Evolutionary conservation across 2,797 vertebrate species (phyloP).

Genomic region (Cuniculus paca): DNA sequence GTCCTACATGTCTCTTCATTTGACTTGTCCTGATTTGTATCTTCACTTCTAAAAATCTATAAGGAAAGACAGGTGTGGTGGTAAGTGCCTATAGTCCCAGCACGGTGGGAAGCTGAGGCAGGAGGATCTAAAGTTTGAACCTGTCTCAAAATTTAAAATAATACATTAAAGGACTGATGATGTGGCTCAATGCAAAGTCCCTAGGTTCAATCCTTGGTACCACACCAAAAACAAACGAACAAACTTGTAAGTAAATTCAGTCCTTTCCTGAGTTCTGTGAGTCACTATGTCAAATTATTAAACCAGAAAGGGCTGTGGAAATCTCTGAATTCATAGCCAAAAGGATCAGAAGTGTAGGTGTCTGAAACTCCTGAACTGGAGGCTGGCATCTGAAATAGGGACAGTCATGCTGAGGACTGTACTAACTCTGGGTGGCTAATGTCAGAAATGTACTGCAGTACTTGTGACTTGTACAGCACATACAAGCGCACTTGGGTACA

Average conservation of each 20-base stretch:
- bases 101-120: not conserved
- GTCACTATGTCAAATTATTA: not conserved
- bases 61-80: not conserved
- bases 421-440: too few relatives aligned
- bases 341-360: not conserved
- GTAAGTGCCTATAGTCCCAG: not conserved
- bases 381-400: not conserved
- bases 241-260: not conserved
- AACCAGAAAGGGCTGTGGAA: not conserved
- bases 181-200: not conserved
- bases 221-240: not conserved
- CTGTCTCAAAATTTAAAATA: not conserved
- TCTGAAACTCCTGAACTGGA: not conserved
- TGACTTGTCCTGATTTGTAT: not conserved
- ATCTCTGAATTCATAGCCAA: not conserved
- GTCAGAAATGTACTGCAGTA: not conserved
- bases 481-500: rapidly evolving
- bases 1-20: not conserved
- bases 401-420: not conserved
- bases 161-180: not conserved
- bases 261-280: conserved; percentile 6
- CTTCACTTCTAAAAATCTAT: not conserved
- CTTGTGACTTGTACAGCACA: not conserved
- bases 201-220: not conserved
- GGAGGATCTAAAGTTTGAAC: not conserved